A percentile compares a stretch with the other conserved stretches of the same genome.
Evolutionary conservation across 2,113 vertebrate genomes (phyloP).

Genomic region (Odocoileus hemionus): DNA sequence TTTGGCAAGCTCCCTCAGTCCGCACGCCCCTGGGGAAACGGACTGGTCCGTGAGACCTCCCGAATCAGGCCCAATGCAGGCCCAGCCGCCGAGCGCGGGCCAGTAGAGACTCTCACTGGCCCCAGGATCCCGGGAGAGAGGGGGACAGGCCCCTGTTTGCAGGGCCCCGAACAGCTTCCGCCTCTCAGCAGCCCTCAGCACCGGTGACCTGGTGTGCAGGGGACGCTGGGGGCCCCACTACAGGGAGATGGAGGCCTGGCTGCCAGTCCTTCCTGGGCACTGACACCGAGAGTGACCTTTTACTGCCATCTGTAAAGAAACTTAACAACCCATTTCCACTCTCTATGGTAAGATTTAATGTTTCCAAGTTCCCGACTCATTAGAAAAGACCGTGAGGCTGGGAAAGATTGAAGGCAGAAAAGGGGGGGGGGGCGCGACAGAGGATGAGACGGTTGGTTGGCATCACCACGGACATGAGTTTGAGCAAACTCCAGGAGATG

Average conservation of each 20-base stretch:
- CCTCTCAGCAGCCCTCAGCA: too few species aligned
- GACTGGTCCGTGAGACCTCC: background rate
- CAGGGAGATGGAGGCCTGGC: background rate
- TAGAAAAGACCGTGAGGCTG: background rate
- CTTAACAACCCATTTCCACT: background rate
- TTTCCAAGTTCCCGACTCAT: background rate
- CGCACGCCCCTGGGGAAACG: background rate
- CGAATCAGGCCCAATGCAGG: background rate
- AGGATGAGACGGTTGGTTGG: background rate
- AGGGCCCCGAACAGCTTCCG: background rate
- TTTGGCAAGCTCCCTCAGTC: background rate
- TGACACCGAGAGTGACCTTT: background rate
- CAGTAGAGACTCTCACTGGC: background rate
- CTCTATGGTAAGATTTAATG: background rate
- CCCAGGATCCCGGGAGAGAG: background rate
- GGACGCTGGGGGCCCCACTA: background rate
- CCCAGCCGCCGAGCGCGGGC: rapidly evolving
- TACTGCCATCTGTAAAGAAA: background rate
- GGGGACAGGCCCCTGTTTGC: background rate
- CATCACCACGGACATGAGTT: background rate
- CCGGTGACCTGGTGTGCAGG: rapidly evolving
- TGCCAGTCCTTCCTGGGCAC: background rate
- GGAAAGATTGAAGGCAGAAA: background rate
- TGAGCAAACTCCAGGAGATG: background rate
- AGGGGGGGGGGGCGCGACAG: background rate